These are phyloP conservation scores for Eurystomus glaucurus DNA, from an alignment of 2,797 vertebrate genomes.

Conservation along the genomic window DNA sequence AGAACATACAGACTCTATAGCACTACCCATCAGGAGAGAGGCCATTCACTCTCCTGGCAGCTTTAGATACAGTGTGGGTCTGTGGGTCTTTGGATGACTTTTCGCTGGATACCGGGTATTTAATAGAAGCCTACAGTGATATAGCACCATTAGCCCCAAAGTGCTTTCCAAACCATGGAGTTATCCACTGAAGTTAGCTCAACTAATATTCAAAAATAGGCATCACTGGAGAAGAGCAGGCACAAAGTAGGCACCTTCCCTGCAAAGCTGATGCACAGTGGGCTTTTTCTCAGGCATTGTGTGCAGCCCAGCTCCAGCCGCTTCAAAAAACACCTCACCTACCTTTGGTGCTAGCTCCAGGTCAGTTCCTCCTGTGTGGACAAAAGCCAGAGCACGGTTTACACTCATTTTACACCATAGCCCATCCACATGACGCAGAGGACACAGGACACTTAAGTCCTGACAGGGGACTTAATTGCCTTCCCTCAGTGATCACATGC, in stretches of 20 bases:
- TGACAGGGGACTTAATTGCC: not conserved
- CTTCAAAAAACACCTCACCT: not conserved
- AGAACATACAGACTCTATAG: not conserved
- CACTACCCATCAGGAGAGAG: not conserved
- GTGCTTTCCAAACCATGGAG: not conserved
- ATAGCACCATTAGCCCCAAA: not conserved
- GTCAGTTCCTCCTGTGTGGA: not conserved
- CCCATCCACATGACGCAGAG: not conserved
- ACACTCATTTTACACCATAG: accelerated
- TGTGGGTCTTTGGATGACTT: not conserved
- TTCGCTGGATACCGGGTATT: not conserved
- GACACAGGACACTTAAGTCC: not conserved
- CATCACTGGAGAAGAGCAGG: not conserved
- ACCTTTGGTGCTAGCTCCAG: not conserved
- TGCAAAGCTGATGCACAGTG: not conserved
- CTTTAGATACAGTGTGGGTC: not conserved
- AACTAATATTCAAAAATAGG: not conserved
- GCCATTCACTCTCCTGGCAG: not conserved
- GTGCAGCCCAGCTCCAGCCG: not conserved
- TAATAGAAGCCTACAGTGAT: not conserved
- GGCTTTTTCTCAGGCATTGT: not conserved
- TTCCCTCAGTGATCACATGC: not conserved
- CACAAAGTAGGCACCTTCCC: not conserved
- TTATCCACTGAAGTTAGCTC: not conserved
- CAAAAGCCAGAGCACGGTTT: not conserved